phyloP scores from a whole-genome alignment of 1,140 invertebrate genomes.

The Drosophila kanapiae region DNA sequence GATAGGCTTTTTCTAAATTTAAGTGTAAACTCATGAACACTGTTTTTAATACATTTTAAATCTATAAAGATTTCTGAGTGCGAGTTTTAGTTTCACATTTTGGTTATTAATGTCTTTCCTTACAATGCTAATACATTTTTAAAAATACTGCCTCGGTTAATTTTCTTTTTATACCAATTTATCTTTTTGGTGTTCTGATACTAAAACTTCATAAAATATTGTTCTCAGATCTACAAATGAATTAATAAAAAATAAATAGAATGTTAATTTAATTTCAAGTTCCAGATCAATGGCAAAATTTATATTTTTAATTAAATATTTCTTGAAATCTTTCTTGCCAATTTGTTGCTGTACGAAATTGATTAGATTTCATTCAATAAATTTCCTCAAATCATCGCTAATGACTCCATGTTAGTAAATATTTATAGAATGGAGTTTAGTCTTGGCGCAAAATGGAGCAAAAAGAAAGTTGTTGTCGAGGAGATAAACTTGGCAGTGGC shows the following conservation, averaged over 20 bases:
- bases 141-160: no score
- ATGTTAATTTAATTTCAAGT: not conserved
- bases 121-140: no score
- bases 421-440: slow-evolving; percentile 47
- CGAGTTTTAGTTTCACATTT: no score
- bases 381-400: slow-evolving; percentile 7
- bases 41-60: no score
- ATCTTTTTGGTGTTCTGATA: no score
- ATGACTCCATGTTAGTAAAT: slow-evolving; percentile 21
- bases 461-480: slow-evolving; percentile 65
- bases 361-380: slow-evolving; percentile 26
- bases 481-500: slow-evolving; percentile 53
- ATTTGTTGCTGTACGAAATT: not conserved
- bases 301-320: not conserved
- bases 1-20: no score
- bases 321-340: not conserved
- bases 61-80: no score
- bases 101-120: no score
- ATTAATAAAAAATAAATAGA: not conserved
- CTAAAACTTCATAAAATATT: not conserved
- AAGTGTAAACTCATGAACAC: no score
- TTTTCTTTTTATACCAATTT: no score
- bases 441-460: slow-evolving; percentile 24
- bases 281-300: not conserved
- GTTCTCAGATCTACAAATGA: not conserved